Evolutionary conservation across 2,888 invertebrate species (phyloP), one percentile per base, ranked within the genome.

Genomic region (Drosophila longiperda): DNA sequence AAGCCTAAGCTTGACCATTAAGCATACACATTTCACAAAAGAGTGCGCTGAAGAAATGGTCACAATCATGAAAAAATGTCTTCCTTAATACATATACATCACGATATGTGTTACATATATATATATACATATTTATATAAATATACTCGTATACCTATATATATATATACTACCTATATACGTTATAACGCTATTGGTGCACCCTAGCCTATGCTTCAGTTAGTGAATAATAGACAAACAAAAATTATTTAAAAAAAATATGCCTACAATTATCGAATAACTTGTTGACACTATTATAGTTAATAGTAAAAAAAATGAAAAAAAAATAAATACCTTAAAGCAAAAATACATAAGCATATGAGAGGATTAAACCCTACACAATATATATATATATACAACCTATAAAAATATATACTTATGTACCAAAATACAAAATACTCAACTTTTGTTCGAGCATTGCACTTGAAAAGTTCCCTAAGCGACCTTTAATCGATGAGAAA

Each of bases 61-160:
- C 85, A 88, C 89, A 86, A 86, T 86, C 85, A 86, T 86, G 85
- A 86, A 86, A 85, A 86, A 83, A 82, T 86, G 90, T 88, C 87
- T 88, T 90, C 90, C 90, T 86, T 83, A 82, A 90, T 85, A 90
- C 89, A 89, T 90, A 88, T 86, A 82, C 80, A 79, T 77, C 76
- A 78, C 80, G 75, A 89, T 89, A 89, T 89, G 88, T 82, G 77
- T 89, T 89, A 83, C 71, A 81, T 77, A 81, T 79, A 76, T 72
- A 76, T 72, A 63, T 40, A 38, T n/a, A 67, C 26, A 58, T 52
- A 54, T 74, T 78, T 74, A 78, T 75, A 75, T 78, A 70, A 73
- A 75, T 66, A 78, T 66, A 82, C 65, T 65, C 52, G 66, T 73
- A 78, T 71, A 74, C 74, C 66, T 75, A 85, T 53, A 61, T 67